A percentile compares a stretch with the other conserved stretches of the same genome.
Evolutionary conservation across 92 coral and sea anemone genomes (phyloP).

Genomic region (Umimayanthus chanpuru): DNA sequence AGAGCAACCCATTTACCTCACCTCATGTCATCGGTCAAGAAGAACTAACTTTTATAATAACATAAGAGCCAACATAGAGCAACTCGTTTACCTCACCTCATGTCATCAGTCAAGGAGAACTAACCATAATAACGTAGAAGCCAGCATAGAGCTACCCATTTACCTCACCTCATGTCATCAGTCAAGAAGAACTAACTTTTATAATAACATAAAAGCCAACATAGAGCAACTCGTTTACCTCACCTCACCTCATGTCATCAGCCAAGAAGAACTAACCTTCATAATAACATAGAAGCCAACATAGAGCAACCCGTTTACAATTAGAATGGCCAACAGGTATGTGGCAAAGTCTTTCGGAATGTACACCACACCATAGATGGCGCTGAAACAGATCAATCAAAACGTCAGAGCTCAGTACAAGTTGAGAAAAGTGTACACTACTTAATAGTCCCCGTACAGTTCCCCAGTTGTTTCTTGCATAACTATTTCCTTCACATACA

Average conservation of each 20-base stretch:
- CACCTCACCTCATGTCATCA: too few species aligned
- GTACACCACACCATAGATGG: constrained; percentile 85
- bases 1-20: constrained; percentile 82
- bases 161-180: constrained; percentile 15
- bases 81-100: constrained; percentile 70
- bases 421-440: background rate
- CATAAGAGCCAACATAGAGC: constrained; percentile 90
- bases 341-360: constrained; percentile 95
- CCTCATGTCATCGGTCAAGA: too few species aligned
- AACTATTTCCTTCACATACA: background rate
- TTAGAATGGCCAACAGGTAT: constrained; percentile 87
- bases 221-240: constrained; percentile 88
- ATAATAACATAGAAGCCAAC: constrained; percentile 93
- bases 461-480: background rate
- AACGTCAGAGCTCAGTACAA: background rate
- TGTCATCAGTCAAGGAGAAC: background rate
- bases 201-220: constrained; percentile 92
- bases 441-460: background rate
- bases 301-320: constrained; percentile 93
- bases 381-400: constrained; percentile 57
- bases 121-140: constrained; percentile 92
- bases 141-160: constrained; percentile 87
- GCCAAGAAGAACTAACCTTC: constrained; percentile 67
- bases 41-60: constrained; percentile 86
- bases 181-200: constrained; percentile 64